Conservation (phyloP, 1,140 invertebrate genomes). For the Harlomillsia oculata region DNA sequence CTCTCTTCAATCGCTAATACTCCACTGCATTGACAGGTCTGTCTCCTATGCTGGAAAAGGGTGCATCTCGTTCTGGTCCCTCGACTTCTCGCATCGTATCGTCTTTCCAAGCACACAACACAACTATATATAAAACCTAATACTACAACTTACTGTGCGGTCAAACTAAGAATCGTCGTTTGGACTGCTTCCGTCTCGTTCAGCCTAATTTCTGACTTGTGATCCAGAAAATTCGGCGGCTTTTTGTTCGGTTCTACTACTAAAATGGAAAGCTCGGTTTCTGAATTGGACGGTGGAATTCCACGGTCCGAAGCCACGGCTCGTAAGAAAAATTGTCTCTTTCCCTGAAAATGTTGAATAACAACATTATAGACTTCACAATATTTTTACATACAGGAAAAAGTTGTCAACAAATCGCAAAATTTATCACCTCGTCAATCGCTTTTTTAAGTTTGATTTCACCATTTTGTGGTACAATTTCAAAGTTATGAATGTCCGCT, state of each 20-base stretch:
- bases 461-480: conserved; percentile 63
- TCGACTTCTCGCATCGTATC: no score
- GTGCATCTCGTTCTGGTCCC: no score
- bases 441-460: conserved; percentile 63
- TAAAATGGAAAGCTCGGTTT: conserved; percentile 64
- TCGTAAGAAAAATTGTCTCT: conserved; percentile 57
- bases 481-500: conserved; percentile 58
- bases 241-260: conserved; percentile 81
- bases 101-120: background rate
- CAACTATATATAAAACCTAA: background rate
- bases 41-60: no score
- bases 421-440: conserved; percentile 45
- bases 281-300: conserved; percentile 48
- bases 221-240: conserved; percentile 59
- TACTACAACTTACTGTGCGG: conserved; percentile 51
- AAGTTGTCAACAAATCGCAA: background rate
- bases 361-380: background rate
- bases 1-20: no score
- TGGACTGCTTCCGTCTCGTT: conserved; percentile 63
- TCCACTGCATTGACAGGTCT: no score
- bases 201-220: conserved; percentile 52
- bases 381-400: background rate
- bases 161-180: conserved; percentile 56
- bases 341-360: conserved; percentile 46
- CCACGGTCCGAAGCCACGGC: conserved; percentile 69